Evolutionary conservation across 2,797 vertebrate genomes (phyloP).

Genomic region (Cichlasoma orientale): DNA sequence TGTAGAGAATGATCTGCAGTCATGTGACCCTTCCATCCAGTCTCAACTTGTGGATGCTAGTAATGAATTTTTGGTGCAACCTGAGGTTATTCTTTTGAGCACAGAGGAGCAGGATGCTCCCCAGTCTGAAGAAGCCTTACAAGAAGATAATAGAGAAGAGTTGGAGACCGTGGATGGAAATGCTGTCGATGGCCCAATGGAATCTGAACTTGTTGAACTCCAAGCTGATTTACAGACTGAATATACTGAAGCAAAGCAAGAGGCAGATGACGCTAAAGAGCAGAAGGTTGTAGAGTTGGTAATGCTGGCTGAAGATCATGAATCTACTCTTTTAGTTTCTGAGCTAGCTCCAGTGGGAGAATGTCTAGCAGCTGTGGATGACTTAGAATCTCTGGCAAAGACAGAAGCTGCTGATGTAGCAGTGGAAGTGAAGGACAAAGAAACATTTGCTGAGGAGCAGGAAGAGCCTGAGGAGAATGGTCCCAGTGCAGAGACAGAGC

Average conservation of each 20-base stretch:
- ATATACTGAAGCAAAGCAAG: slow-evolving; percentile 3
- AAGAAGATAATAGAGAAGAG: slow-evolving; percentile 31
- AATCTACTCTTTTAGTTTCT: neutral
- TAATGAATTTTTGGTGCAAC: slow-evolving; percentile 24
- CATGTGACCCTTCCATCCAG: neutral
- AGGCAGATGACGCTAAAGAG: neutral
- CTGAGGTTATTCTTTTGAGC: slow-evolving; percentile 49
- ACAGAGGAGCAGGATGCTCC: slow-evolving; percentile 28
- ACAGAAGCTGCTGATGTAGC: slow-evolving; percentile 15
- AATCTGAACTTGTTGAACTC: slow-evolving; percentile 5
- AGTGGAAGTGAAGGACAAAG: neutral
- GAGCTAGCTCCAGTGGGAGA: slow-evolving; percentile 6
- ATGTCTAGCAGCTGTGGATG: neutral
- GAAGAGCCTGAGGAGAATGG: slow-evolving; percentile 39
- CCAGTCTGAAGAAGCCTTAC: neutral
- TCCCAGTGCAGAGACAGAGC: neutral
- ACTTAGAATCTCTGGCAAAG: neutral
- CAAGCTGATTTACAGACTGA: slow-evolving; percentile 21
- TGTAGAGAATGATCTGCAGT: slow-evolving; percentile 38
- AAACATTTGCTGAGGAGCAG: neutral
- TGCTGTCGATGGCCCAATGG: neutral
- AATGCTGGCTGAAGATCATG: neutral
- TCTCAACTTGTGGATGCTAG: slow-evolving; percentile 2
- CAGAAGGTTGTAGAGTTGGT: neutral
- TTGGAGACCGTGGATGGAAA: slow-evolving; percentile 25